Evolutionary conservation across 2,797 vertebrate genomes (phyloP).

Genomic region (Mormyrus proboscirostris): DNA sequence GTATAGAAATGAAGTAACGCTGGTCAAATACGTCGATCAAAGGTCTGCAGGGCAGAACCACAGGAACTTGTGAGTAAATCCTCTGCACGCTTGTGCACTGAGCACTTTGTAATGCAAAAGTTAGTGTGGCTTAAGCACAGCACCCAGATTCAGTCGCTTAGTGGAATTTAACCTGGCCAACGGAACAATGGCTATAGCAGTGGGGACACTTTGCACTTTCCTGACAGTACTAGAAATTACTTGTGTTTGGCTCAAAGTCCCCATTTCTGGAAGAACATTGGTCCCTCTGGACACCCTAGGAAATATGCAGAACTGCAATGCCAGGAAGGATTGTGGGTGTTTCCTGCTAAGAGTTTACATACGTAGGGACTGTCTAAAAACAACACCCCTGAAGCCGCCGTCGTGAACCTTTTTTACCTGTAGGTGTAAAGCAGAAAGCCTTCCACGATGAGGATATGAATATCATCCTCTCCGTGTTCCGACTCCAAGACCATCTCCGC

Average conservation of each 20-base stretch:
- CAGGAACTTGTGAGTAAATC: background rate
- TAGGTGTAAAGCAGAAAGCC: conserved; percentile 95
- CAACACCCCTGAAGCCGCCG: background rate
- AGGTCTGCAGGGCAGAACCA: conserved; percentile 56
- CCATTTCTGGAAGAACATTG: background rate
- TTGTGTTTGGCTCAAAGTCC: background rate
- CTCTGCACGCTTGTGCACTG: background rate
- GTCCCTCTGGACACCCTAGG: background rate
- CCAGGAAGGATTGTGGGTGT: background rate
- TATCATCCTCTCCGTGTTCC: conserved; percentile 31
- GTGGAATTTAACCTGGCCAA: background rate
- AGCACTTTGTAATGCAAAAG: background rate
- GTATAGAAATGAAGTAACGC: conserved; percentile 80
- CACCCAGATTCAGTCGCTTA: background rate
- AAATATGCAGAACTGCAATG: background rate
- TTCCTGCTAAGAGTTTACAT: background rate
- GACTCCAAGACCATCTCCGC: conserved; percentile 27
- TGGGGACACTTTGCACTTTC: background rate
- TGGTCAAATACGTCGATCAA: conserved; percentile 72
- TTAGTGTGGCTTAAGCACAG: background rate
- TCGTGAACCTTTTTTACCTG: conserved; percentile 56
- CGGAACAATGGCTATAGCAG: background rate
- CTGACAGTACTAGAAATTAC: background rate
- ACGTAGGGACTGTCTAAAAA: background rate
- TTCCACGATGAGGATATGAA: conserved; percentile 83